These are phyloP conservation scores for Abramis brama DNA, from an alignment of 2,113 vertebrate species.

Conservation along the genomic window DNA sequence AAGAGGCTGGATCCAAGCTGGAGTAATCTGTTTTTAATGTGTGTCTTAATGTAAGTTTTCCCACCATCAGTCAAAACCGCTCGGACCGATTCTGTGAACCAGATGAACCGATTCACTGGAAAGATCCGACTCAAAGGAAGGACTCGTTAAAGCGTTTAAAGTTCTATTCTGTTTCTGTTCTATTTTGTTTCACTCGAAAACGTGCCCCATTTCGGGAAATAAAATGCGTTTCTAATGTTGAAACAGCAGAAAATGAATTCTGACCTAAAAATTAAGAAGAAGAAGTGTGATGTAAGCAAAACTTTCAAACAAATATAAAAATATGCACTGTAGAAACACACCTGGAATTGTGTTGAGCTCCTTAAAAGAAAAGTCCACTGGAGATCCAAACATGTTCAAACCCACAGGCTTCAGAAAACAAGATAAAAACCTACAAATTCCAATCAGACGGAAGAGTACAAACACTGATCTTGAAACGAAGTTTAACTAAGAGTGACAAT, in stretches of 20 bases:
- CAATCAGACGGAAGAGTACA: background rate
- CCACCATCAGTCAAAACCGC: background rate
- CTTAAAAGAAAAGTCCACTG: conserved; percentile 79
- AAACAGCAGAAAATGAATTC: background rate
- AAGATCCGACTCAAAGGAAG: background rate
- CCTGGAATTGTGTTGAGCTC: conserved; percentile 72
- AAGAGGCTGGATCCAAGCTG: too few species aligned
- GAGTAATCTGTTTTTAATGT: too few species aligned
- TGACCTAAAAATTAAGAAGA: background rate
- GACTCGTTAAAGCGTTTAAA: background rate
- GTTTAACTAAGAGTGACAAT: background rate
- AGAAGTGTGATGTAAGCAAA: background rate
- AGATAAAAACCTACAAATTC: background rate
- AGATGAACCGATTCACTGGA: background rate
- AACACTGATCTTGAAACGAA: background rate
- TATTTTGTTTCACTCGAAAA: background rate
- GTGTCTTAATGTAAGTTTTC: too few species aligned
- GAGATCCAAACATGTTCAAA: conserved; percentile 62
- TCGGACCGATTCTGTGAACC: background rate
- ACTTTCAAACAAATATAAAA: background rate
- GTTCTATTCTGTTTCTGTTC: background rate
- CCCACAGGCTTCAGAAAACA: background rate
- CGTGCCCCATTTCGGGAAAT: background rate
- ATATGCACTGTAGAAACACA: conserved; percentile 46
- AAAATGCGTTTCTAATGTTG: background rate